Base-by-base conservation (phyloP, 2,797 vertebrate genomes). In the Thaleichthys pacificus region DNA sequence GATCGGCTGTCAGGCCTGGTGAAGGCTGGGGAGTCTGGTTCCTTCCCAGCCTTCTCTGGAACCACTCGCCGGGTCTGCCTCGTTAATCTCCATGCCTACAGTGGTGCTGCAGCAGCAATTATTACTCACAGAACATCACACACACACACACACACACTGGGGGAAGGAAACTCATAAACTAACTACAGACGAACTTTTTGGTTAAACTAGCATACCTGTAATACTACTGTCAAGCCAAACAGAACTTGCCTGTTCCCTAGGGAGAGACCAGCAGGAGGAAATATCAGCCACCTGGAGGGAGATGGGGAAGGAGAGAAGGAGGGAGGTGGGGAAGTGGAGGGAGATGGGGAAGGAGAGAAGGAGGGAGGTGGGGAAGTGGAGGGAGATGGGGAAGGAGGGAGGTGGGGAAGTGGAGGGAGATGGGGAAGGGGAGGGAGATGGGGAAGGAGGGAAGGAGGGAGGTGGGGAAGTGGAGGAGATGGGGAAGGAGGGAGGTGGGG, bases 51-150 rank as follows among this genome's bases (percentile, higher is more conserved):
- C 80, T 86, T 82, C 77, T 85, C 80, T 77, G 83, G 82, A 84
- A 88, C 87, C 77, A 85, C 87, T 85, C 79, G 68, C 78, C 32
- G 73, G 83, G 81, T 87, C 80, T 81, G 78, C 79, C 88, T 92
- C 86, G 82, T 93, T 93, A 91, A 92, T 93, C 90, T 92, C 86
- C 84, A 87, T 35, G 32, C 32, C 84, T 89, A 91, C 84, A 86
- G 83, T 83, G 83, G 32, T 88, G 89, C 91, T 84, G 87, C 74
- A 71, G 86, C 87, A 90, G 88, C 89, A 90, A 87, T 75, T 77
- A 82, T 79, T 79, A 72, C 80, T 77, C 76, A 77, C 77, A 83
- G 73, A 78, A 79, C 64, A 78, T 77, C 72, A 35, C 32, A 35
- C 74, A 35, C 32, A 35, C 32, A 35, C 72, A 35, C 32, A 35